Conservation (phyloP, 2,113 vertebrate species). For the Charina bottae region DNA sequence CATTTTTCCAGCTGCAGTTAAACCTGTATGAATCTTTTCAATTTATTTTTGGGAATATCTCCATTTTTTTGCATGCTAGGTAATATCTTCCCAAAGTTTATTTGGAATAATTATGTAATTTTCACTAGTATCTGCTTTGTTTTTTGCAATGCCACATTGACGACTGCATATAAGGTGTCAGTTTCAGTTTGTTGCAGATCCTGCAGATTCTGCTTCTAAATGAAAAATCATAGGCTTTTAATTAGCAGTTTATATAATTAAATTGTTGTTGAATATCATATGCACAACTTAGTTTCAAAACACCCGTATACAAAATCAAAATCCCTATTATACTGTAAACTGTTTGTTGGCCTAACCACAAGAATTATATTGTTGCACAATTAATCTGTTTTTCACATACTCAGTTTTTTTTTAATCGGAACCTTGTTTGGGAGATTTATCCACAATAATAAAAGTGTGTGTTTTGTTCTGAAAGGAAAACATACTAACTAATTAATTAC, state of each 20-base stretch:
- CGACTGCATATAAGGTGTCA: neutral
- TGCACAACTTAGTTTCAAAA: neutral
- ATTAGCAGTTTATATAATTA: neutral
- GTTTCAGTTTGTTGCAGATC: too few species aligned
- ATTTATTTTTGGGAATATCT: neutral
- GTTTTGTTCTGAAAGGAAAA: neutral
- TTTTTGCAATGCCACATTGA: neutral
- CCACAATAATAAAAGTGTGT: neutral
- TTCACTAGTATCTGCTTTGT: neutral
- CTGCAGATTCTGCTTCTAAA: too few species aligned
- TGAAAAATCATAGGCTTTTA: neutral
- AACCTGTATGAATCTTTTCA: neutral
- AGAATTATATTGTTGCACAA: neutral
- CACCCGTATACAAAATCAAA: neutral
- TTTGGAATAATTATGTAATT: neutral
- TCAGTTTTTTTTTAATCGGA: neutral
- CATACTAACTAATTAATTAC: neutral
- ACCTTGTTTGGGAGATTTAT: neutral
- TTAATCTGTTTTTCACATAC: neutral
- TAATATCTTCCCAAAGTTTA: neutral
- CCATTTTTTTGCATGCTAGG: neutral
- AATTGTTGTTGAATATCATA: neutral
- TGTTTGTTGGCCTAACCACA: neutral
- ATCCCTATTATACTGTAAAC: neutral
- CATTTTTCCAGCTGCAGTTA: constrained; percentile 26